A percentile compares a stretch with the other conserved stretches of the same genome.
phyloP scores from a whole-genome alignment of 2,888 invertebrate genomes.

The Cryptocheilus praepositus region DNA sequence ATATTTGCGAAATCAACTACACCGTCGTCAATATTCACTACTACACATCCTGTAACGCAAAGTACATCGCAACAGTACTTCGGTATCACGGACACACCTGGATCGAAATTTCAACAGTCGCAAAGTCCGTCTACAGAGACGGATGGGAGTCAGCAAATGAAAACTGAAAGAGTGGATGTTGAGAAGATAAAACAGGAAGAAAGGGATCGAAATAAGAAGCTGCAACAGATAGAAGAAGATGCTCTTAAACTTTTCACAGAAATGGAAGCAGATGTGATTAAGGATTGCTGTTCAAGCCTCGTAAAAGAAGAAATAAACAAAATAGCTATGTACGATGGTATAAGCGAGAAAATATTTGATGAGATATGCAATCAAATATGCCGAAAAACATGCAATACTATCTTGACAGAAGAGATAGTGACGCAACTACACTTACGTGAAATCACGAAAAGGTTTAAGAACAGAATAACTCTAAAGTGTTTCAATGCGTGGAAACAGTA shows the following conservation, averaged over 20 bases:
- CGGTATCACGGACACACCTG: background rate
- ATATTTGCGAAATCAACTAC: slow-evolving; percentile 36
- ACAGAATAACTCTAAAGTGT: slow-evolving; percentile 71
- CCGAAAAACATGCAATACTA: slow-evolving; percentile 61
- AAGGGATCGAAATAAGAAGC: slow-evolving; percentile 41
- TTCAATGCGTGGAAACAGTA: slow-evolving; percentile 75
- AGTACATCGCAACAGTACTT: slow-evolving; percentile 10
- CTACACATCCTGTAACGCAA: slow-evolving; percentile 15
- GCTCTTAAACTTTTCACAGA: slow-evolving; percentile 55
- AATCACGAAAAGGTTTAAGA: slow-evolving; percentile 69
- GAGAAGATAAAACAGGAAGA: slow-evolving; percentile 38
- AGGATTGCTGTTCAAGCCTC: slow-evolving; percentile 54
- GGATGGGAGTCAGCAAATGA: slow-evolving; percentile 17
- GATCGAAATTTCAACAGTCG: no score
- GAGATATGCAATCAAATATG: slow-evolving; percentile 63
- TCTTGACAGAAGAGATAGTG: slow-evolving; percentile 69
- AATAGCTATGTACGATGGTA: slow-evolving; percentile 54
- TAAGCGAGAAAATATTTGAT: slow-evolving; percentile 52
- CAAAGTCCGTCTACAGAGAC: background rate
- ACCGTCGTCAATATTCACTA: slow-evolving; percentile 26
- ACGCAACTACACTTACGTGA: slow-evolving; percentile 70
- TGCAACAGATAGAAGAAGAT: slow-evolving; percentile 52
- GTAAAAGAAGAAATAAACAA: slow-evolving; percentile 56
- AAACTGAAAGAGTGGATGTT: slow-evolving; percentile 21
- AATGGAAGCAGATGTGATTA: slow-evolving; percentile 53